Evolutionary conservation across 2,888 invertebrate genomes (phyloP), one percentile per base, ranked within the genome.

Genomic region (Epinotia bilunana): DNA sequence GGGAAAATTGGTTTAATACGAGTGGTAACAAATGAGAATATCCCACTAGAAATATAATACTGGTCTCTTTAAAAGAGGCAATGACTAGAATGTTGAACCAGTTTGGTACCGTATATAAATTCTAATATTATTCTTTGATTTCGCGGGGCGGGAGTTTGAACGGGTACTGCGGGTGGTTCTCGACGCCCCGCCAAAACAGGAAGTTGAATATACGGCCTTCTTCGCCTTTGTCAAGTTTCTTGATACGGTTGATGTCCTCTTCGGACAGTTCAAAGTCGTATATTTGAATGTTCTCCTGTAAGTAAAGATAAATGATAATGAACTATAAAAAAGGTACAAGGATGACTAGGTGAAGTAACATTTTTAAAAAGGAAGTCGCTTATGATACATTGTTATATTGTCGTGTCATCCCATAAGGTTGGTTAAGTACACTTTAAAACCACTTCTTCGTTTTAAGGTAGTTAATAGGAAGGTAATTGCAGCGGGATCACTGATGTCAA

Each of bases 141-240:
- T 23, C 46, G 11, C 11, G n/a, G 28, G 43, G 18, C 13, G 77
- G 77, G 63, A 85, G 62, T 75, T 88, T 82, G 82, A 96, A 97
- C 7, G 97, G 97, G 88, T 96, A 97, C 78, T 96, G 94, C 0
- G 96, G 96, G 89, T 97, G 96, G 53, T 95, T 95, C 80, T 96
- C 95, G 3, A 96, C 95, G 13, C 96, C 95, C 86, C 95, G 95
- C 93, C 95, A 95, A 79, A 95, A 95, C 16, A 96, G 86, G 81
- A 96, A 96, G 85, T 96, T 95, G 80, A 97, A 96, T 78, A 96
- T 96, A 77, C 96, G 92, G 28, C 96, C 96, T 5, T 89, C 83
- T 80, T 95, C 95, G 3, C 95, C 96, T 83, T 91, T 94, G 82
- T 97, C 96, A 73, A 97, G 86, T n/a, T 82, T 87, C 80, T 94